Evolutionary conservation across 2,888 invertebrate genomes (phyloP).

Genomic region (Macrosoma leucophasiata): DNA sequence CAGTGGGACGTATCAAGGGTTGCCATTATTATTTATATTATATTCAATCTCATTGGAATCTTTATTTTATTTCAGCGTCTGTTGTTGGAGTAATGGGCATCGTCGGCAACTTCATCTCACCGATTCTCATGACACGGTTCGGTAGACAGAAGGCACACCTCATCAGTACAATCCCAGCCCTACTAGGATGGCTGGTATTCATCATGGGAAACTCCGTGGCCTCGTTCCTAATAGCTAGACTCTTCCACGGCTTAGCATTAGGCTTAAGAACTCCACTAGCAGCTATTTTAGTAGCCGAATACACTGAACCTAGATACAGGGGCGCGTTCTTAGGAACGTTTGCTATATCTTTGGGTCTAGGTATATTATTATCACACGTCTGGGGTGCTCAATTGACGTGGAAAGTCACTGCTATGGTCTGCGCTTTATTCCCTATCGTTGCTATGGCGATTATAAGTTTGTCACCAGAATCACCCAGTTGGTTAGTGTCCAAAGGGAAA

Average conservation of each 20-base stretch:
- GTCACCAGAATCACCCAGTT: constrained; percentile 80
- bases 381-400: constrained; percentile 78
- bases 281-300: constrained; percentile 76
- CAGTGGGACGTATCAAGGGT: no score
- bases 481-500: constrained; percentile 78
- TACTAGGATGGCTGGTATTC: constrained; percentile 67
- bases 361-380: constrained; percentile 78
- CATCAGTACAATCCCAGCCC: constrained; percentile 62
- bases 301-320: constrained; percentile 76
- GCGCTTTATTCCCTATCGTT: constrained; percentile 65
- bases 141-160: constrained; percentile 76
- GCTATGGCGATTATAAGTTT: constrained; percentile 61
- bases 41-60: no score
- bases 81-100: constrained; percentile 66
- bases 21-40: no score
- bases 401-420: constrained; percentile 74
- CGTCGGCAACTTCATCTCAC: constrained; percentile 65
- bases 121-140: constrained; percentile 71
- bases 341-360: constrained; percentile 77
- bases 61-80: constrained; percentile 49
- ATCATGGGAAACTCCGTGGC: constrained; percentile 57
- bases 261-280: constrained; percentile 73
- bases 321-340: constrained; percentile 78
- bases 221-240: constrained; percentile 55
- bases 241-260: constrained; percentile 65